Percentiles rank a stretch among this genome's conserved stretches.
phyloP scores from a whole-genome alignment of 1,140 invertebrate species.

The Anthonomus grandis region DNA sequence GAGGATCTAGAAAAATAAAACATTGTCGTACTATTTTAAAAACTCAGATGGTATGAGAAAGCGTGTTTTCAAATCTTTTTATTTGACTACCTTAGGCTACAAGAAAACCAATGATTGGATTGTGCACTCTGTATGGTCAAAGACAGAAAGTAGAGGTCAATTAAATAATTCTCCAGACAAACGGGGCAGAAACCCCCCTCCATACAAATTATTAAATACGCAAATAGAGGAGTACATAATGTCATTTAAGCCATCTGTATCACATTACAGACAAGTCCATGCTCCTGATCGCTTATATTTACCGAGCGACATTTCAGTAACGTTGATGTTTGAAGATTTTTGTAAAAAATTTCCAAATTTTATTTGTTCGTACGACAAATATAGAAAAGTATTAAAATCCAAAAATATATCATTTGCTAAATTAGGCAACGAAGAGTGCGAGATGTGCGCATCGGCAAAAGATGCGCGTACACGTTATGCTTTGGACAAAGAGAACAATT shows the following conservation, averaged over 20 bases:
- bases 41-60: too few species aligned
- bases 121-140: background rate
- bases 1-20: background rate
- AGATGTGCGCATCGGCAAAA: conserved; percentile 4
- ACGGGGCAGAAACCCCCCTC: background rate
- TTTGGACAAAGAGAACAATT: background rate
- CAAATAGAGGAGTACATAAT: background rate
- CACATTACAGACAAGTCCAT: conserved; percentile 1
- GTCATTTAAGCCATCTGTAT: background rate
- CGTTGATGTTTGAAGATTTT: background rate
- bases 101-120: conserved; percentile 1
- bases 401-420: too few species aligned
- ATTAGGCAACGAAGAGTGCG: conserved; percentile 8
- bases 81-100: too few species aligned
- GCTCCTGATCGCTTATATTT: too few species aligned
- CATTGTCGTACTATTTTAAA: too few species aligned
- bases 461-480: too few species aligned
- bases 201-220: background rate
- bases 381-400: too few species aligned
- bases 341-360: background rate
- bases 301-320: too few species aligned
- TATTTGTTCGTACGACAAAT: too few species aligned
- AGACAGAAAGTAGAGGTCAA: background rate
- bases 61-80: too few species aligned
- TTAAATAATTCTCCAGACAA: background rate